Base-by-base conservation (phyloP, 1,140 invertebrate genomes). In the Notospermus geniculatus region DNA sequence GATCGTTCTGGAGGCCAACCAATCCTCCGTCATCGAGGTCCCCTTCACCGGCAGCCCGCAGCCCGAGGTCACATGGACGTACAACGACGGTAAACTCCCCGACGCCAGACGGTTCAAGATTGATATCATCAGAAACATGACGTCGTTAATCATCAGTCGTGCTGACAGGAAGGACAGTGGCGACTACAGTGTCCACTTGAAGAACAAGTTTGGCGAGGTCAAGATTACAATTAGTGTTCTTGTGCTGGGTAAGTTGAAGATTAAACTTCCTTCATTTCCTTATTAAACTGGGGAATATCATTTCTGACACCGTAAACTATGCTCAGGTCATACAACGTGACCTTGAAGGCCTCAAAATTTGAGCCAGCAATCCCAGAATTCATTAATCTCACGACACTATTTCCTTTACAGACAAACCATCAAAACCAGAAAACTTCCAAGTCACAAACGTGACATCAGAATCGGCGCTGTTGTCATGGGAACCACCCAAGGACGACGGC, bases 171-270 rank as follows among this genome's bases (percentile, higher is more conserved):
- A 92, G 19, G 96, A 99, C 78, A 94, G 89, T 41, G 96, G 95
- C 13, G 89, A 91, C 1, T 99, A 99, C 78, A 88, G 89, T 64
- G 88, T 99, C 57, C 89, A 90, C 0, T 93, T 96, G 41, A 92
- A 95, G 77, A 99, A 99, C 82, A 92, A 97, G 67, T 86, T 97
- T n/a, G 97, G 97, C 57, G 88, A 90, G 62, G 97, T 98, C 77
- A 88, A 88, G 5, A 92, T 92, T 11, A 91, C 91, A 66, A 92
- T 99, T 70, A 93, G 94, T 71, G 91, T 98, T 64, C 89, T 93
- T 79, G 95, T 98, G 43, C 92, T 90, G 62, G 90, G 94, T 77
- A 90, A 90, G 83, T 79, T 39, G 19, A 43, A 43, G 46, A 50
- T 5, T 50, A 9, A 50, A 36, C 15, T 36, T 36, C 5, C 32